Evolutionary conservation across 92 coral and sea anemone genomes (phyloP).

Genomic region (Porites cylindrica): DNA sequence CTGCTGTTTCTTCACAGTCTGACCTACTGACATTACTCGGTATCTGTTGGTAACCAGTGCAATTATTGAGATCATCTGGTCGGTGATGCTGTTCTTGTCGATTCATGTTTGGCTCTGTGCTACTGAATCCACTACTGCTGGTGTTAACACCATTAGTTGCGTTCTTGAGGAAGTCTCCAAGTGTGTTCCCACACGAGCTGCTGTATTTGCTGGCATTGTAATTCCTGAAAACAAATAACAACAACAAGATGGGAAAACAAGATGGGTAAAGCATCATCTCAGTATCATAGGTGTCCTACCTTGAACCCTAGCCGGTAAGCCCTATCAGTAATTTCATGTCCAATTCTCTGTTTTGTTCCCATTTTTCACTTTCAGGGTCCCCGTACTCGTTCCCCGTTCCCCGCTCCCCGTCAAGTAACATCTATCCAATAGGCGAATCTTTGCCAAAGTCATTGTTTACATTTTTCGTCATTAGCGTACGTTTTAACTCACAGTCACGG

Average conservation of each 20-base stretch:
- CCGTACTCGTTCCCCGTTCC: too few species aligned
- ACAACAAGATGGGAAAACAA: too few species aligned
- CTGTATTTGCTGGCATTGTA: constrained; percentile 92
- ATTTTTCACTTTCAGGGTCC: too few species aligned
- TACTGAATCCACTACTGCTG: constrained; percentile 79
- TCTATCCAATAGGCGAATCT: too few species aligned
- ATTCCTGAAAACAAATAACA: constrained; percentile 51
- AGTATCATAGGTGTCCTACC: too few species aligned
- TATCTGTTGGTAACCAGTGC: neutral
- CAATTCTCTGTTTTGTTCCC: too few species aligned
- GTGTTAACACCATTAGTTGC: constrained; percentile 55
- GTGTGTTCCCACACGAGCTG: constrained; percentile 63
- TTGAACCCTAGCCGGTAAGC: neutral
- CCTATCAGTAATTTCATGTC: too few species aligned
- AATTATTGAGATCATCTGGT: constrained; percentile 20
- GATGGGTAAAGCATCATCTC: too few species aligned
- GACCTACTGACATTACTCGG: constrained; percentile 20
- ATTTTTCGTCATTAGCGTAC: too few species aligned
- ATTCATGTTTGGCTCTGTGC: constrained; percentile 38
- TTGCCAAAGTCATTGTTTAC: too few species aligned
- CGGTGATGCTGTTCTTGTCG: constrained; percentile 6
- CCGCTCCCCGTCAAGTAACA: too few species aligned
- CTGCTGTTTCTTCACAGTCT: constrained; percentile 29
- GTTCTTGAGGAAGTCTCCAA: constrained; percentile 62
- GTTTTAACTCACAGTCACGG: too few species aligned